Percentiles rank a stretch among this genome's conserved stretches.
Conservation (phyloP, 2,797 vertebrate species). For the Ctenopoma multispine region DNA sequence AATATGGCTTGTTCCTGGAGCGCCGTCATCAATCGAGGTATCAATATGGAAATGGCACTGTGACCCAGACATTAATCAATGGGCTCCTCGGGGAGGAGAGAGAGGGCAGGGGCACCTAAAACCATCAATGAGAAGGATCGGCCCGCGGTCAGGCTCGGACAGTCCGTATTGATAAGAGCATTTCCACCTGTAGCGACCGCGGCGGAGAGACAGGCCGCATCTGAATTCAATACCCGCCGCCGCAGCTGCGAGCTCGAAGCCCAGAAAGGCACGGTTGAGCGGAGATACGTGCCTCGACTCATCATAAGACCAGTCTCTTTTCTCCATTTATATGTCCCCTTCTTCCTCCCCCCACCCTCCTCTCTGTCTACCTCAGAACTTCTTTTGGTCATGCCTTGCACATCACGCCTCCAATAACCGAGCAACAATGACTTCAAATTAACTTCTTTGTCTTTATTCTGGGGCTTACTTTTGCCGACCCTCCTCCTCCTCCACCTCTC, state of each 20-base stretch:
- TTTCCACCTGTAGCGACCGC: slow-evolving; percentile 81
- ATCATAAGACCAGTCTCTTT: slow-evolving; percentile 74
- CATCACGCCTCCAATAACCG: slow-evolving; percentile 56
- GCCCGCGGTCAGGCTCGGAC: slow-evolving; percentile 73
- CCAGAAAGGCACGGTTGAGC: slow-evolving; percentile 83
- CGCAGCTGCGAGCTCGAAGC: slow-evolving; percentile 74
- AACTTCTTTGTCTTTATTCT: slow-evolving; percentile 76
- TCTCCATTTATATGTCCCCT: slow-evolving; percentile 56
- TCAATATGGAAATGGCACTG: slow-evolving; percentile 87
- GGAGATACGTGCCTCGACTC: slow-evolving; percentile 85
- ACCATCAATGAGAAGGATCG: slow-evolving; percentile 84
- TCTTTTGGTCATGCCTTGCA: slow-evolving; percentile 45
- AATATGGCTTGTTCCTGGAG: slow-evolving; percentile 80
- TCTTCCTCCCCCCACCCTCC: slow-evolving; percentile 30
- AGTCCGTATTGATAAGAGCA: slow-evolving; percentile 81
- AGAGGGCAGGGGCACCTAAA: slow-evolving; percentile 71
- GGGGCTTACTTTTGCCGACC: slow-evolving; percentile 50
- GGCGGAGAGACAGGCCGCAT: slow-evolving; percentile 68
- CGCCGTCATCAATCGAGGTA: slow-evolving; percentile 85
- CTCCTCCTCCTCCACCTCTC: not conserved
- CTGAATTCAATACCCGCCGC: slow-evolving; percentile 82
- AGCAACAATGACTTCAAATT: slow-evolving; percentile 69
- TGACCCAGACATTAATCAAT: slow-evolving; percentile 87
- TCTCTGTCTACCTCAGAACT: slow-evolving; percentile 60
- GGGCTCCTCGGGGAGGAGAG: slow-evolving; percentile 73